These are phyloP conservation scores for Brachylomia viminalis DNA, from an alignment of 2,888 invertebrate genomes.

Conservation along the genomic window DNA sequence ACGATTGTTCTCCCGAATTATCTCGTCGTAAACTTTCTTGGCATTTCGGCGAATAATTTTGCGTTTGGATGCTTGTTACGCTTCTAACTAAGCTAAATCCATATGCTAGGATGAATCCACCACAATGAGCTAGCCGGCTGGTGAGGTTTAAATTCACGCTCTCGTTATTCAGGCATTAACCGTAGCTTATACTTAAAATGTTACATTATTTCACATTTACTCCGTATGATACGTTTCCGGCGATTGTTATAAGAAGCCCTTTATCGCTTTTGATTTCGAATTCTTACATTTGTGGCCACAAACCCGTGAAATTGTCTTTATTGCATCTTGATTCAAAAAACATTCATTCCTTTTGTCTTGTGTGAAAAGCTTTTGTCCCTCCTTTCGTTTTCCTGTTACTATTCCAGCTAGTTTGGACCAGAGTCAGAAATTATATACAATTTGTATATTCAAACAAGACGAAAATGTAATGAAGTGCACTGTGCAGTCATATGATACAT, in stretches of 20 bases:
- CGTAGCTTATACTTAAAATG: constrained; percentile 1
- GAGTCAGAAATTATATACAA: neutral
- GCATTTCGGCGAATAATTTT: constrained; percentile 36
- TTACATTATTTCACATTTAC: constrained; percentile 10
- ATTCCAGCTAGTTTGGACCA: too few species aligned
- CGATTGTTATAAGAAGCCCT: constrained; percentile 8
- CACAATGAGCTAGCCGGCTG: constrained; percentile 22
- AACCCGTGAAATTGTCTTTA: constrained; percentile 4
- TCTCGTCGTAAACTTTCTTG: constrained; percentile 45
- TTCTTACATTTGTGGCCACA: neutral
- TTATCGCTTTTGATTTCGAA: neutral
- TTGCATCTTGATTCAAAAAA: neutral
- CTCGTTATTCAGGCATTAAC: constrained; percentile 10
- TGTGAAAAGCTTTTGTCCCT: neutral
- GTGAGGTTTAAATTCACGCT: constrained; percentile 21
- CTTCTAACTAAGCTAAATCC: constrained; percentile 19
- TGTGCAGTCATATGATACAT: neutral
- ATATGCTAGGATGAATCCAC: constrained; percentile 30
- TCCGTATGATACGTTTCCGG: neutral
- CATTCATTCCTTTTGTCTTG: neutral
- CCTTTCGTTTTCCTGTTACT: neutral
- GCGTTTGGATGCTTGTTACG: constrained; percentile 20
- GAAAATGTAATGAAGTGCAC: neutral
- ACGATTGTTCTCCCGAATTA: constrained; percentile 51
- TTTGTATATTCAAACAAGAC: neutral